Evolutionary conservation across 2,113 vertebrate genomes (phyloP).

Genomic region (Poecile atricapillus): DNA sequence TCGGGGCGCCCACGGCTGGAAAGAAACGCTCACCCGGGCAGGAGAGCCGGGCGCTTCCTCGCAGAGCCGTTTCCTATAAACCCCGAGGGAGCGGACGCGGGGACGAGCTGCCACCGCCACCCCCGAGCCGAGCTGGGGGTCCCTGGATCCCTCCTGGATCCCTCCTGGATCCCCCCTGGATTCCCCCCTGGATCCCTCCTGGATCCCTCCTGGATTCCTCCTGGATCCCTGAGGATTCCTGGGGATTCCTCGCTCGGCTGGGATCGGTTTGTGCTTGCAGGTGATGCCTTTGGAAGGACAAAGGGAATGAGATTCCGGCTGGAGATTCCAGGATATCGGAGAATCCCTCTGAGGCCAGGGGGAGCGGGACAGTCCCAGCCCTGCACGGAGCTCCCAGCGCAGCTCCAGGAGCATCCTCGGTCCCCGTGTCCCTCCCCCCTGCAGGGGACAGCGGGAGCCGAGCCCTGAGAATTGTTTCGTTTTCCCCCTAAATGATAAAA

Average conservation of each 20-base stretch:
- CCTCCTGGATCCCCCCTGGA: too few species aligned
- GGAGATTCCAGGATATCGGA: accelerated
- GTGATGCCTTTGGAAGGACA: accelerated
- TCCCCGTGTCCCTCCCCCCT: accelerated
- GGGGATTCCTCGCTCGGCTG: accelerated
- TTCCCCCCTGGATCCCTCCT: too few species aligned
- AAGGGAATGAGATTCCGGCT: not conserved
- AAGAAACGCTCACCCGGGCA: conserved; percentile 70
- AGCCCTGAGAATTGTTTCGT: not conserved
- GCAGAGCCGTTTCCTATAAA: conserved; percentile 77
- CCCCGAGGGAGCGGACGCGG: not conserved
- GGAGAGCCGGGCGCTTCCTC: conserved; percentile 56
- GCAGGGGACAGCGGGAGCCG: not conserved
- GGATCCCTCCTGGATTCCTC: too few species aligned
- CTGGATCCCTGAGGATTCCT: accelerated
- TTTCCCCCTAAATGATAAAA: not conserved
- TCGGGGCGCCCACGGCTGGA: conserved; percentile 68
- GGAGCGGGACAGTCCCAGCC: accelerated
- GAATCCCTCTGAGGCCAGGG: not conserved
- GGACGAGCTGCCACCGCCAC: accelerated
- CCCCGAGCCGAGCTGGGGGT: accelerated
- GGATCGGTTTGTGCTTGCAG: accelerated
- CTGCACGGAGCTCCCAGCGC: accelerated
- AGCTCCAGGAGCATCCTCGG: not conserved
- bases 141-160: not conserved